Conservation (phyloP, 2,797 vertebrate species). For the Pseudocheirus occidentalis region DNA sequence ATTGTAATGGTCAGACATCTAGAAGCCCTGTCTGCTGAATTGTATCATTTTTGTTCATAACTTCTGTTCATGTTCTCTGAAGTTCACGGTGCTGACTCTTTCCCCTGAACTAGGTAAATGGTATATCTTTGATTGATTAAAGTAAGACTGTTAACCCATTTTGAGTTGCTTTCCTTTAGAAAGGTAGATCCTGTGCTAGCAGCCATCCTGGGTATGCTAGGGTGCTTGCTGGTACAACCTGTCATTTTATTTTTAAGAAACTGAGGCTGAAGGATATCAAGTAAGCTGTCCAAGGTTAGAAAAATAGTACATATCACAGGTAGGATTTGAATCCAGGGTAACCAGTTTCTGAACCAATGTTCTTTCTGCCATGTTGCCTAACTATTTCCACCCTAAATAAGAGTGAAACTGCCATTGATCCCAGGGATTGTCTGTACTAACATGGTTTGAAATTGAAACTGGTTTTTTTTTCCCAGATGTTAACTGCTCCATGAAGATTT, state of each 20-base stretch:
- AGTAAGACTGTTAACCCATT: no score
- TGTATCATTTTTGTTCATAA: no score
- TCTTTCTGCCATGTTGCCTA: not conserved
- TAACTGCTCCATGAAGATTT: not conserved
- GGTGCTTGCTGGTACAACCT: not conserved
- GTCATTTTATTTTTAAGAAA: not conserved
- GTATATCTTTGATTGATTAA: no score
- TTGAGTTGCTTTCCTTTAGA: no score
- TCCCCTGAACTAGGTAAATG: no score
- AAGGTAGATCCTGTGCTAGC: no score
- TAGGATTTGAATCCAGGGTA: not conserved
- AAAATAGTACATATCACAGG: not conserved
- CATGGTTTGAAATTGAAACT: not conserved
- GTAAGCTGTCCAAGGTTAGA: not conserved
- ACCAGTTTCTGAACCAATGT: not conserved
- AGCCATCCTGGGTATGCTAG: no score
- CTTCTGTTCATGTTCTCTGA: no score
- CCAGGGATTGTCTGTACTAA: not conserved
- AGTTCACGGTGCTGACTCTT: no score
- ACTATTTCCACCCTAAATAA: not conserved
- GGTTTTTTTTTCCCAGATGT: not conserved
- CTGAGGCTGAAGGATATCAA: not conserved
- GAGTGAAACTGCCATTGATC: not conserved
- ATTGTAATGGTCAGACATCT: no score
- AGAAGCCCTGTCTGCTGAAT: no score